Percentiles rank a stretch among this genome's conserved stretches.
Conservation (phyloP, 1,140 invertebrate species). For the Drosophila ananassae region DNA sequence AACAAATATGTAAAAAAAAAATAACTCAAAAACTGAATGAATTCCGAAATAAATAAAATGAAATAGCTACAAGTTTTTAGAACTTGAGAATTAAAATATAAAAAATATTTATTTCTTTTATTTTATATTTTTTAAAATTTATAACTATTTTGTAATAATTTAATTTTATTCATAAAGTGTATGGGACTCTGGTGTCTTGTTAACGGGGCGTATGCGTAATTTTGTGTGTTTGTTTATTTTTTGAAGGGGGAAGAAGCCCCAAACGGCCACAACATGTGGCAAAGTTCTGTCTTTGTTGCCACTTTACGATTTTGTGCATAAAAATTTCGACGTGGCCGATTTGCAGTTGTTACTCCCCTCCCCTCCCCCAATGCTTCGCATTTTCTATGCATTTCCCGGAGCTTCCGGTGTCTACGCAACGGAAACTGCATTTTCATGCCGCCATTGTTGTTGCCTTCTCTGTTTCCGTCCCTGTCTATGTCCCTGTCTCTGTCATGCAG, state of each 20-base stretch:
- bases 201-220: constrained; percentile 62
- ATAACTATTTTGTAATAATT: not conserved
- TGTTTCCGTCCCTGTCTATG: constrained; percentile 26
- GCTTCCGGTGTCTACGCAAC: constrained; percentile 35
- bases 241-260: not conserved
- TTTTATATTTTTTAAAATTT: not conserved
- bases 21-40: not conserved
- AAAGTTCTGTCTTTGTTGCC: constrained; percentile 29
- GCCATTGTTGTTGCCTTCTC: constrained; percentile 28
- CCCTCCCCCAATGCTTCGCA: no score
- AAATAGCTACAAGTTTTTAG: not conserved
- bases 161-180: constrained; percentile 13
- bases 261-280: constrained; percentile 65
- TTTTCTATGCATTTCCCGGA: not conserved
- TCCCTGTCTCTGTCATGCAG: constrained; percentile 49
- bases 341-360: constrained; percentile 36
- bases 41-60: not conserved
- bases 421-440: constrained; percentile 62
- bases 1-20: not conserved
- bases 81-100: not conserved
- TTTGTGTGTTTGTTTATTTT: constrained; percentile 18
- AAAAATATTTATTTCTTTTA: not conserved
- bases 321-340: constrained; percentile 62
- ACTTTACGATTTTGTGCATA: constrained; percentile 54
- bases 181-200: constrained; percentile 2